Conservation (phyloP, 2,113 vertebrate species). For the Grammatotria lemairii region DNA sequence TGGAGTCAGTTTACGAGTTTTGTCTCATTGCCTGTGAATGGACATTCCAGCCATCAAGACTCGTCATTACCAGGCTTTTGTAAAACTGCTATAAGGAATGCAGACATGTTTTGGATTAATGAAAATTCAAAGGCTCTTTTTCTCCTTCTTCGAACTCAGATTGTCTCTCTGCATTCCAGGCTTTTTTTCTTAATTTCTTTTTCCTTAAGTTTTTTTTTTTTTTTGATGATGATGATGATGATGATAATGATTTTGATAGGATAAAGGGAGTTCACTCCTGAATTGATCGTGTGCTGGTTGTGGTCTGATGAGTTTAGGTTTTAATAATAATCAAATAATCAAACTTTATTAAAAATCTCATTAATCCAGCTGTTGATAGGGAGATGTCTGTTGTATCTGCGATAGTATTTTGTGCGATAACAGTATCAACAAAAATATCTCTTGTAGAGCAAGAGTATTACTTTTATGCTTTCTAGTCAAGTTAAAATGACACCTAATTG, state of each 20-base stretch:
- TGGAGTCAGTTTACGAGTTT: conserved; percentile 52
- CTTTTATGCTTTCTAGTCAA: background rate
- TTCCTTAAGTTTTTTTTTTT: background rate
- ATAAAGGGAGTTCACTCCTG: background rate
- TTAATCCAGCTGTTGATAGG: background rate
- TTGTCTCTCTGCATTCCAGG: conserved; percentile 18
- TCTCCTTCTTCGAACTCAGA: background rate
- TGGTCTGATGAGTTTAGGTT: background rate
- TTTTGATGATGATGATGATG: background rate
- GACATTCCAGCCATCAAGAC: conserved; percentile 44
- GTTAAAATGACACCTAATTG: background rate
- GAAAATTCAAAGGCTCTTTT: conserved; percentile 14
- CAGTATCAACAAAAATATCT: background rate
- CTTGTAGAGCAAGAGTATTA: background rate
- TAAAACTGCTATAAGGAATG: conserved; percentile 37
- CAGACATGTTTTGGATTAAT: conserved; percentile 50
- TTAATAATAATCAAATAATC: no score
- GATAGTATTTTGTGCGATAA: background rate
- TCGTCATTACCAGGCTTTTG: conserved; percentile 37
- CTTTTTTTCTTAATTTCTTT: background rate
- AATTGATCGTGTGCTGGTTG: background rate
- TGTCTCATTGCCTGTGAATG: conserved; percentile 37
- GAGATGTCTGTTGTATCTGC: background rate
- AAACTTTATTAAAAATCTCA: background rate
- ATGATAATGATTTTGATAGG: background rate